A percentile compares a stretch with the other conserved stretches of the same genome.
Conservation (phyloP, 2,113 vertebrate species). For the Empidonax alnorum region DNA sequence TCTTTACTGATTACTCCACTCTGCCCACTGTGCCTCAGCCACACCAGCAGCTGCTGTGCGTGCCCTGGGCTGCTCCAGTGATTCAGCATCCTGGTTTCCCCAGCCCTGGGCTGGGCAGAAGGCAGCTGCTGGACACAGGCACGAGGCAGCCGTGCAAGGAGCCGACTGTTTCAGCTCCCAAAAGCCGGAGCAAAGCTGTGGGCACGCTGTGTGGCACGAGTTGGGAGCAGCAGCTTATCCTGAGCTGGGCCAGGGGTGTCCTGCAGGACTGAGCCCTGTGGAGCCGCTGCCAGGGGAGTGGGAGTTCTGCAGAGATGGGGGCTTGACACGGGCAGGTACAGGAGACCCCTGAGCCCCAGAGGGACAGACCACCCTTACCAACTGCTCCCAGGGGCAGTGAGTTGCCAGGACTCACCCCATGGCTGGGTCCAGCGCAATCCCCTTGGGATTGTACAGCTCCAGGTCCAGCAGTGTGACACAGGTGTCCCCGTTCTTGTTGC, state of each 20-base stretch:
- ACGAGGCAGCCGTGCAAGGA: rapidly evolving
- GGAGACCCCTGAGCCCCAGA: not conserved
- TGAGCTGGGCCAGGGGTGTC: not conserved
- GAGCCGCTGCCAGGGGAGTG: not conserved
- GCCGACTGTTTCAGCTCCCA: not conserved
- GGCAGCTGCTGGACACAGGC: not conserved
- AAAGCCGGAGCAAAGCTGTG: not conserved
- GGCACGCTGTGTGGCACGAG: rapidly evolving
- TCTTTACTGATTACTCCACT: not conserved
- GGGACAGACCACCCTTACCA: not conserved
- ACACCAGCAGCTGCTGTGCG: not conserved
- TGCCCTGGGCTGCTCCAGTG: not conserved
- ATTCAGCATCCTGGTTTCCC: not conserved
- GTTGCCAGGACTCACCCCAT: constrained; percentile 84
- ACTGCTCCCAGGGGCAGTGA: not conserved
- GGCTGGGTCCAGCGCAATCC: constrained; percentile 91
- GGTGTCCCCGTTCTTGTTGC: constrained; percentile 90
- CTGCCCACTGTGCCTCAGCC: not conserved
- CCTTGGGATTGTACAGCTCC: constrained; percentile 96
- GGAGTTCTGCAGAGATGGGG: not conserved
- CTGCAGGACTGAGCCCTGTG: not conserved
- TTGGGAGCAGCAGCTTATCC: not conserved
- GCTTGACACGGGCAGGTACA: too few species aligned
- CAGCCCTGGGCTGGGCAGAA: not conserved
- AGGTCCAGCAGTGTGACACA: constrained; percentile 94